Percentiles rank a stretch among this genome's conserved stretches.
These are phyloP conservation scores for Enteromius thamalakanensis DNA, from an alignment of 2,797 vertebrate genomes.

Conservation along the genomic window DNA sequence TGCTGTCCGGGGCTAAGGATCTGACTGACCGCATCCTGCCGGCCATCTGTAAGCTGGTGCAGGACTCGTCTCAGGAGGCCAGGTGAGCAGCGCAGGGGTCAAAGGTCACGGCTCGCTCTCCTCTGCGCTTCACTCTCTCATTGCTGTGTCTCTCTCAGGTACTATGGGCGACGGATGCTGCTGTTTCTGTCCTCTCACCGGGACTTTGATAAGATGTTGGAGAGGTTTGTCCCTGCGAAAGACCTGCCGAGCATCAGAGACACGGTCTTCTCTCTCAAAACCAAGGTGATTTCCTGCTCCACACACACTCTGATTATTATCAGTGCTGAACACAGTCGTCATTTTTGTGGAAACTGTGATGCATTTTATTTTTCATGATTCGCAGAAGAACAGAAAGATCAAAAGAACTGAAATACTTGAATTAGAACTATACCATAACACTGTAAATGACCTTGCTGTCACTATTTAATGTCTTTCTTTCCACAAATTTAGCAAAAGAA, in stretches of 20 bases:
- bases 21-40: constrained; percentile 84
- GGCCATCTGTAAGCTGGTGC: constrained; percentile 83
- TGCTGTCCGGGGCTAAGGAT: constrained; percentile 82
- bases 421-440: too few species aligned
- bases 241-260: constrained; percentile 87
- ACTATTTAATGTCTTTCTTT: too few species aligned
- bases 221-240: constrained; percentile 85
- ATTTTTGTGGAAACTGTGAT: too few species aligned
- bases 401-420: too few species aligned
- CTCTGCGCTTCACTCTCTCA: background rate
- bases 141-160: constrained; percentile 73
- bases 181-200: constrained; percentile 85
- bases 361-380: too few species aligned
- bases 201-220: constrained; percentile 89
- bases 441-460: too few species aligned
- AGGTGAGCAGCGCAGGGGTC: constrained; percentile 73
- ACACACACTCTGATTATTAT: too few species aligned
- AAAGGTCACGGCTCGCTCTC: background rate
- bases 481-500: too few species aligned
- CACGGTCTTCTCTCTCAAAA: constrained; percentile 81
- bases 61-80: constrained; percentile 90
- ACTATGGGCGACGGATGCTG: constrained; percentile 91
- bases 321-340: too few species aligned
- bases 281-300: constrained; percentile 75
- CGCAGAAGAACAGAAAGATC: too few species aligned